Evolutionary conservation across 30 jellyfish, hydroid and myxozoan genomes (phyloP), one percentile per base, ranked within the genome.

Genomic region (Thelohanellus kitauei): DNA sequence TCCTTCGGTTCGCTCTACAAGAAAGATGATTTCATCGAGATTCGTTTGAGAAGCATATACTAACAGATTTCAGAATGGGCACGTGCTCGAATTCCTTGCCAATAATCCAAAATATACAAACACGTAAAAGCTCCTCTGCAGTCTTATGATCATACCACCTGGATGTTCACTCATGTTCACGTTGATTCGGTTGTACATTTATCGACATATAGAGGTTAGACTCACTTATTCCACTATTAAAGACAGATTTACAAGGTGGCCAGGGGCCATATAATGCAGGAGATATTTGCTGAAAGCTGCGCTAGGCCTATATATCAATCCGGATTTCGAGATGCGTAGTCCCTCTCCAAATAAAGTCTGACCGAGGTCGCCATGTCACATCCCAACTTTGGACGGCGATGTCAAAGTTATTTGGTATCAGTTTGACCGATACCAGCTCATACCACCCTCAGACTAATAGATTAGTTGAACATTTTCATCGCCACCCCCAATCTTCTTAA

Each of bases 191-290:
- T 51, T 51, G 64, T 44, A 1, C 64, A 55, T 3, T 43, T 51
- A 5, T 45, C 64, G 19, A 45, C 63, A 13, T 41, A 31, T 4
- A 41, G 24, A 20, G 52, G 51, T 5, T 29, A 38, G 44, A 40
- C 27, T 9, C 40, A 49, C 44, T 43, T 49, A 16, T 31, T 49
- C 20, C 35, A 55, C 58, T 5, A n/a, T 22, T 22, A 21, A 38
- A 57, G 40, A 18, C 62, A 57, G 14, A 33, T 49, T 42, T 33
- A 55, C 18, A 40, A 57, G 15, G 35, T 56, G 62, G 57, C 62
- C 8, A 18, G 2, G 12, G 58, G 57, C 12, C 19, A 40, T 23
- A 42, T 29, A 0, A 17, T 49, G 14, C 41, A 41, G 2, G 58
- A 49, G 14, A 33, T 33, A 24, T 20, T 53, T 2, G 55, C 62